Evolutionary conservation across 2,113 vertebrate genomes (phyloP).

Genomic region (Gymnocephalus cernua): DNA sequence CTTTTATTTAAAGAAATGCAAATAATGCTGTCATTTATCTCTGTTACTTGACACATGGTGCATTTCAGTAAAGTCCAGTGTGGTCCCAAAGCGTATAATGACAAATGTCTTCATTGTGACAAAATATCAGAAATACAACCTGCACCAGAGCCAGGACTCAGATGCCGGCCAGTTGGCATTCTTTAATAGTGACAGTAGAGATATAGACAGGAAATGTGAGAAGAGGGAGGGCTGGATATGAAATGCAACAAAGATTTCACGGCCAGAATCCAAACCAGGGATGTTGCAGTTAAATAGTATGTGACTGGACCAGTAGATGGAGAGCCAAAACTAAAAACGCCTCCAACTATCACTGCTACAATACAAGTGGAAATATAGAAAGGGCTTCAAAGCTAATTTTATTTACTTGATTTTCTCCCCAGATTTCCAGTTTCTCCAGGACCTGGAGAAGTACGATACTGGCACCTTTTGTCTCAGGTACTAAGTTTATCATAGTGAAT

Average conservation of each 20-base stretch:
- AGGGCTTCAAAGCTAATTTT: not conserved
- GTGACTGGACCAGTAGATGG: not conserved
- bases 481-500: not conserved
- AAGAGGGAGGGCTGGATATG: not conserved
- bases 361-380: not conserved
- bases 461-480: slow-evolving; percentile 92
- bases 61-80: not conserved
- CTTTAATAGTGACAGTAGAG: not conserved
- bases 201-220: not conserved
- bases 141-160: not conserved
- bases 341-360: not conserved
- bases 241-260: not conserved
- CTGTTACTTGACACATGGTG: not conserved
- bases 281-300: not conserved
- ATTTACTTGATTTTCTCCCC: not conserved
- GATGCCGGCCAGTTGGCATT: not conserved
- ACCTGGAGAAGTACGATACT: slow-evolving; percentile 90
- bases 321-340: not conserved
- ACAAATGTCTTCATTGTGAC: not conserved
- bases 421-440: slow-evolving; percentile 84
- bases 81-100: not conserved
- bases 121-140: not conserved
- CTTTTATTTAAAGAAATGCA: slow-evolving; percentile 6
- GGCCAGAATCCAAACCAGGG: too few species aligned
- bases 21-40: not conserved